Evolutionary conservation across 2,797 vertebrate species (phyloP).

Genomic region (Balearica regulorum): DNA sequence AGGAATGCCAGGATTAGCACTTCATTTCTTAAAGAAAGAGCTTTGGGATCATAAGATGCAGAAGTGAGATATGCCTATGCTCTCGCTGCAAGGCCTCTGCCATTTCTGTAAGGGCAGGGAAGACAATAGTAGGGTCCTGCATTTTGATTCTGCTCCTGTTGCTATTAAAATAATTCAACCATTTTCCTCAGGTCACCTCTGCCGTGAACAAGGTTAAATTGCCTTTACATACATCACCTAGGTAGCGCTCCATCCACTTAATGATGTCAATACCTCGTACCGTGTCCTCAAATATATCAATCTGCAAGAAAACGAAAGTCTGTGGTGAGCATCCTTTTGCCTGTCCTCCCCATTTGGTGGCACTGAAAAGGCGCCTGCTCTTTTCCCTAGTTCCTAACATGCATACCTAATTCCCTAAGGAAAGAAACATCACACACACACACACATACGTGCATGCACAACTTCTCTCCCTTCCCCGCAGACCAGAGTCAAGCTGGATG

Average conservation of each 20-base stretch:
- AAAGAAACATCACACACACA: neutral
- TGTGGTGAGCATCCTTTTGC: neutral
- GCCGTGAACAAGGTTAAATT: conserved; percentile 39
- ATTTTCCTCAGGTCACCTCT: conserved; percentile 6
- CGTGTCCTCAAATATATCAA: conserved; percentile 91
- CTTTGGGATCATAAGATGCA: neutral
- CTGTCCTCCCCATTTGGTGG: neutral
- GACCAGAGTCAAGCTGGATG: rapidly evolving
- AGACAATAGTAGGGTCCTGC: neutral
- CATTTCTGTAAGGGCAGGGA: neutral
- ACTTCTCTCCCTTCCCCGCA: neutral
- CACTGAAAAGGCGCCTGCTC: neutral
- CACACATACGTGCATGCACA: neutral
- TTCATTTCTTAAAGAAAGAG: neutral
- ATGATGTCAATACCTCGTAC: conserved; percentile 88
- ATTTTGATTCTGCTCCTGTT: conserved; percentile 22
- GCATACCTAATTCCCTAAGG: neutral
- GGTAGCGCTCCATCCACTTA: conserved; percentile 92
- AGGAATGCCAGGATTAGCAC: neutral
- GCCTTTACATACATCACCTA: conserved; percentile 87
- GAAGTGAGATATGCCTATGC: neutral
- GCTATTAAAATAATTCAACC: neutral
- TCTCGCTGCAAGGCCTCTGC: neutral
- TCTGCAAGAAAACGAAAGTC: conserved; percentile 72
- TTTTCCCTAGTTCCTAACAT: neutral